phyloP scores from a whole-genome alignment of 2,797 vertebrate genomes.

The Oreochromis mossambicus region DNA sequence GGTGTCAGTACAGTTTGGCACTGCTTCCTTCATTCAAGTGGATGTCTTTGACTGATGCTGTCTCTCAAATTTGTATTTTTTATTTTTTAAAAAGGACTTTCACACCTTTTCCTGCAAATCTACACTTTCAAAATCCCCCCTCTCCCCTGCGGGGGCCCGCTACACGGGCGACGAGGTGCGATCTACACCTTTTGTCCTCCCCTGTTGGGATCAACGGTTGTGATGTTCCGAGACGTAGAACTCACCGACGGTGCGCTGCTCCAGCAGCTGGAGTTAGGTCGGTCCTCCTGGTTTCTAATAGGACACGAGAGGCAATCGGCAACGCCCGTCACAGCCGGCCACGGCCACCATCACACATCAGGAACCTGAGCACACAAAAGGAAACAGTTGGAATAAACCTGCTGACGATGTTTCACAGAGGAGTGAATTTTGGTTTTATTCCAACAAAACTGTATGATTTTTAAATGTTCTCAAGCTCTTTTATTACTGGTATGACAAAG shows the following conservation, averaged over 20 bases:
- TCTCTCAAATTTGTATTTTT: neutral
- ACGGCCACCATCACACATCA: conserved; percentile 80
- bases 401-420: neutral
- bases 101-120: conserved; percentile 34
- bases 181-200: conserved; percentile 42
- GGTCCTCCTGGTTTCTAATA: conserved; percentile 54
- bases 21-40: neutral
- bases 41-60: conserved; percentile 3
- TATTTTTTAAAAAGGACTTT: neutral
- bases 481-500: neutral
- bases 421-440: neutral
- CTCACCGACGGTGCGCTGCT: conserved; percentile 70
- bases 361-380: conserved; percentile 60
- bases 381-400: neutral
- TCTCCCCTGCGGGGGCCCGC: neutral
- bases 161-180: conserved; percentile 23
- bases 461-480: neutral
- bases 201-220: conserved; percentile 18
- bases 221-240: neutral
- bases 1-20: conserved; percentile 19
- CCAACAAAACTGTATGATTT: neutral
- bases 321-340: conserved; percentile 75
- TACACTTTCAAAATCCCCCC: conserved; percentile 2
- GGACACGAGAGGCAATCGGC: conserved; percentile 65
- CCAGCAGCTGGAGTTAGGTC: conserved; percentile 29